Conservation (phyloP, 2,113 vertebrate species). For the Myotis lucifugus region DNA sequence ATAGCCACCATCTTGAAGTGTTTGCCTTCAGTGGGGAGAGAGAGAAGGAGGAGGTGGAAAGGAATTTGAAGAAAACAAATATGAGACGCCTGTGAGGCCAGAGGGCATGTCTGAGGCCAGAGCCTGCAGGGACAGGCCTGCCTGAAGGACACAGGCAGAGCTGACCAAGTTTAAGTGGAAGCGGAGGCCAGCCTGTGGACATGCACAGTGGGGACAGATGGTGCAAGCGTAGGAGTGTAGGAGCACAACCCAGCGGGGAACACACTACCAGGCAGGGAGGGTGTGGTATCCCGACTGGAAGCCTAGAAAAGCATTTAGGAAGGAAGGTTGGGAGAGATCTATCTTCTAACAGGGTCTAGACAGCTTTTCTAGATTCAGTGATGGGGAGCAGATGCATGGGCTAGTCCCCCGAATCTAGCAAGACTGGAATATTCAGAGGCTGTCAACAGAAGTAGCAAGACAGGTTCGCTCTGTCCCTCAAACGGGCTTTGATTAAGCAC, state of each 20-base stretch:
- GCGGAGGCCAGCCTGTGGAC: not conserved
- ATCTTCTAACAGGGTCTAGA: not conserved
- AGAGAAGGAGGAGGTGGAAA: not conserved
- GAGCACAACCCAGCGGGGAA: not conserved
- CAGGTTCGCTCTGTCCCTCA: not conserved
- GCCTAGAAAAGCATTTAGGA: not conserved
- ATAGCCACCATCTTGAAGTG: not conserved
- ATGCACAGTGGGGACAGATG: not conserved
- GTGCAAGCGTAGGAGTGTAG: accelerated
- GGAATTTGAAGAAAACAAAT: slow-evolving; percentile 17
- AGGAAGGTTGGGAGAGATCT: not conserved
- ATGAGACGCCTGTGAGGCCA: not conserved
- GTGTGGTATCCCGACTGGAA: not conserved
- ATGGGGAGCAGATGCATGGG: not conserved
- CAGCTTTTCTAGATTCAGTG: not conserved
- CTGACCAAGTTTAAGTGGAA: not conserved
- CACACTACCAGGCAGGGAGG: not conserved
- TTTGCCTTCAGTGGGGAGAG: not conserved
- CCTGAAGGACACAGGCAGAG: not conserved
- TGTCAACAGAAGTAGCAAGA: not conserved
- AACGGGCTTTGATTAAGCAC: not conserved
- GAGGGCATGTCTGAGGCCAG: not conserved
- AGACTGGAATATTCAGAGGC: not conserved
- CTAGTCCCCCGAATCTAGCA: not conserved
- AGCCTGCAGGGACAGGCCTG: not conserved